A percentile compares a stretch with the other conserved stretches of the same genome.
Conservation (phyloP, 1,140 invertebrate species). For the Cydia strobilella region DNA sequence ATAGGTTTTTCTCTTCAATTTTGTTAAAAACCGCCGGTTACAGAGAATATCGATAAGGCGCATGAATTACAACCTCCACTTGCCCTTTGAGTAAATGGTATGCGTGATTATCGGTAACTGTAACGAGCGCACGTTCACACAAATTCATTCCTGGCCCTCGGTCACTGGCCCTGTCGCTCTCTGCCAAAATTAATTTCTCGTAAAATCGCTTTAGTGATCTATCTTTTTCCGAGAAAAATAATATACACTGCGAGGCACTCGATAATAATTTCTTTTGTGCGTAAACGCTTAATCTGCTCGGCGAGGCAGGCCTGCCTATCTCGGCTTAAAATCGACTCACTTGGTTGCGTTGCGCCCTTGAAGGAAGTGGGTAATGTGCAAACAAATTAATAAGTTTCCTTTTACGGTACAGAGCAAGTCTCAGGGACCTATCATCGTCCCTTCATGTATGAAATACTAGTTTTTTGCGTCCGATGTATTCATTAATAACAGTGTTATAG, state of each 20-base stretch:
- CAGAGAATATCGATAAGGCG: conserved; percentile 57
- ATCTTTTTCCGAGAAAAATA: conserved; percentile 71
- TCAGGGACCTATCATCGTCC: conserved; percentile 38
- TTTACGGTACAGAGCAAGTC: conserved; percentile 51
- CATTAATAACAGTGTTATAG: conserved; percentile 58
- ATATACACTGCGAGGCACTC: conserved; percentile 51
- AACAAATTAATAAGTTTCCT: conserved; percentile 69
- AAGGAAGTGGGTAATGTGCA: conserved; percentile 52
- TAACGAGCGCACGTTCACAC: conserved; percentile 60
- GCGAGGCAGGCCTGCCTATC: conserved; percentile 53
- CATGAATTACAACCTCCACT: conserved; percentile 57
- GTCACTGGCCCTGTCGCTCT: conserved; percentile 56
- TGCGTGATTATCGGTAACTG: conserved; percentile 66
- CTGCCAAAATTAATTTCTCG: conserved; percentile 72
- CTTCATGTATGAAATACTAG: conserved; percentile 40
- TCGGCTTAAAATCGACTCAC: conserved; percentile 48
- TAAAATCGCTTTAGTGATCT: conserved; percentile 73
- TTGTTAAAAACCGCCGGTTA: conserved; percentile 46
- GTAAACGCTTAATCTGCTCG: conserved; percentile 58
- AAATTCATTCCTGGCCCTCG: conserved; percentile 54
- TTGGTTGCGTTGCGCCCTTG: conserved; percentile 41
- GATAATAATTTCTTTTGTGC: conserved; percentile 57
- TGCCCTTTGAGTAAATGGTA: conserved; percentile 64
- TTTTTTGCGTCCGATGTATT: conserved; percentile 42
- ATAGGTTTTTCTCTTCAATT: conserved; percentile 14